phyloP scores from a whole-genome alignment of 2,113 vertebrate genomes.

The Callospermophilus lateralis region DNA sequence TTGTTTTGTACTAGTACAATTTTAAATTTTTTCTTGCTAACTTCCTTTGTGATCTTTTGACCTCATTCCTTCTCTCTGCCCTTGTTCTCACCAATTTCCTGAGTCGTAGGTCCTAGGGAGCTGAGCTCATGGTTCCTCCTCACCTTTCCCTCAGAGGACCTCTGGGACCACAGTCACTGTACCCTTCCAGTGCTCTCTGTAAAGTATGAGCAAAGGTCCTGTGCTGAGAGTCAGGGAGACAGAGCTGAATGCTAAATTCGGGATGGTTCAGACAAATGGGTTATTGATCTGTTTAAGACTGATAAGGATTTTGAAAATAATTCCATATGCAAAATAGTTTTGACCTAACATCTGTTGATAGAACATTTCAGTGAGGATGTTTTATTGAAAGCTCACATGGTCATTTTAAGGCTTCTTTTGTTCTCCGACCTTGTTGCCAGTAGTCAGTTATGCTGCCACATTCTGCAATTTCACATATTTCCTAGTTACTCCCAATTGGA shows the following conservation, averaged over 20 bases:
- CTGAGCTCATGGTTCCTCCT: neutral
- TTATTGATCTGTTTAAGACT: neutral
- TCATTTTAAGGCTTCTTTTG: neutral
- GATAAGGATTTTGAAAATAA: constrained; percentile 58
- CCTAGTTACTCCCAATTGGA: neutral
- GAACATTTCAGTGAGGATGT: neutral
- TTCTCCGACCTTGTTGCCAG: neutral
- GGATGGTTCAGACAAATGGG: neutral
- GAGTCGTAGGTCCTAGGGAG: neutral
- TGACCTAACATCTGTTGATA: constrained; percentile 8
- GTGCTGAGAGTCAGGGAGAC: neutral
- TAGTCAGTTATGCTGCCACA: neutral
- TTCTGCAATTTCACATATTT: neutral
- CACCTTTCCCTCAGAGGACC: neutral
- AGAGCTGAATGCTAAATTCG: neutral
- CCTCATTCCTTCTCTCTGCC: neutral
- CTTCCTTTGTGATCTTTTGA: neutral
- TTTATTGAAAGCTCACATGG: neutral
- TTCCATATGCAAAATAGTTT: constrained; percentile 48
- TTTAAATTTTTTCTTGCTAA: neutral
- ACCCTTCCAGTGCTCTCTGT: neutral
- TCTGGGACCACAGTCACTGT: neutral
- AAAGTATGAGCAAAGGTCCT: neutral
- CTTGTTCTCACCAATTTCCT: neutral
- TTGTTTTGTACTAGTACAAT: neutral